Base-by-base conservation (phyloP, 2,797 vertebrate species). In the Periparus ater region DNA sequence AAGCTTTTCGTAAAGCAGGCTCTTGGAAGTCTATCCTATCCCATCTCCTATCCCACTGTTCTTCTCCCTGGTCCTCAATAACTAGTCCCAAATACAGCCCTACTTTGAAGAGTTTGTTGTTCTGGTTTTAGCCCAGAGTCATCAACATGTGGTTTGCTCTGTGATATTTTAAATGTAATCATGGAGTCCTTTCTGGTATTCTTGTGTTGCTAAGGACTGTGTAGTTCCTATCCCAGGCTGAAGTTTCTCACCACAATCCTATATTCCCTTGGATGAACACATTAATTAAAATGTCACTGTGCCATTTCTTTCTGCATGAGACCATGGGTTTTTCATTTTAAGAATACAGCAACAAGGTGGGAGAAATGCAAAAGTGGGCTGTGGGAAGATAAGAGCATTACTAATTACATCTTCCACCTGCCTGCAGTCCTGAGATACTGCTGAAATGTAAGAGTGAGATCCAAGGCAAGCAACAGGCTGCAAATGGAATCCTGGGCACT, bases 261-360 rank as follows among this genome's bases (percentile, higher is more conserved):
- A 75, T 58, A 76, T 23, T 92, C 40, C 73, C 57, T 91, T 83
- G 58, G 94, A 89, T 3, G 11, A 94, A 34, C 25, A 83, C 12
- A 13, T 92, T 96, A 97, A 97, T 97, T 97, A 97, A 96, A 97
- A 96, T 73, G 91, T 91, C 85, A 95, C 22, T 1, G 14, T 53
- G 93, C 71, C 29, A 89, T 81, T 96, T 96, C 76, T 84, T 94
- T 61, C 65, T 66, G 50, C 9, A 75, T 84, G 89, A 89, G 57
- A 84, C 82, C 55, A 89, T 9, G 4, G 76, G 42, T 9, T 36
- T 93, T 93, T 95, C 44, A 89, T 96, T 94, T 89, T 77, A 95
- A 91, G 58, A 40, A 91, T 2, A 13, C 48, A 79, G 40, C 20
- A 95, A 74, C n/a, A 90, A 95, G 74, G 58, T 57, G 60, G 75